Base-by-base conservation (phyloP, 2,113 vertebrate species). In the Centrocercus urophasianus region DNA sequence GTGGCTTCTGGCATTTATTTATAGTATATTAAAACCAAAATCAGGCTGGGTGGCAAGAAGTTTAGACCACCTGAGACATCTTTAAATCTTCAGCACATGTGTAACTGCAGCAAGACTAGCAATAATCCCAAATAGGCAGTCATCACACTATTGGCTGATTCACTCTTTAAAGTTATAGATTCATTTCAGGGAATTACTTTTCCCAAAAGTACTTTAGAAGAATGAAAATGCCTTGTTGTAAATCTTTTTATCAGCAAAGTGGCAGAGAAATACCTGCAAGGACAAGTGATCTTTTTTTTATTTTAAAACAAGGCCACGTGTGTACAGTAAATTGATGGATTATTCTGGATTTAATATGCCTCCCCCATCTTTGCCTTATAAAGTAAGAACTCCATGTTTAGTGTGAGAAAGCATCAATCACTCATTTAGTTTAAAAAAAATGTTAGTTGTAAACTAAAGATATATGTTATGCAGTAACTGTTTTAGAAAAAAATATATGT, bases 11-110 rank as follows among this genome's bases (percentile, higher is more conserved):
- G 83, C 56, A 67, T 67, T 93, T 83, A 89, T 95, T 72, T 93
- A 84, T 93, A 88, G 83, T 64, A 77, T 19, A 87, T 30, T 94
- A 76, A 93, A 93, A 65, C 72, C 61, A 70, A 96, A 95, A 75
- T 90, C 88, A 93, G 47, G n/a, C 54, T 88, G 86, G 64, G 43
- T 96, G 91, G 74, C 89, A 93, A 83, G 40, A 94, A 19, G 72
- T 95, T 90, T 57, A 92, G 89, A 95, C 75, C 87, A 92, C 88
- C 88, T 95, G 90, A 93, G 36, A 92, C 71, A 34, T 71, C 64
- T 96, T 95, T 90, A 96, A 96, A 94, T 95, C 57, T 74, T 90
- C 89, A 89, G 86, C 57, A 89, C 34, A 56, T 76, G 57, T 91
- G 93, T 81, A 95, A 89, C 28, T 85, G 57, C 59, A 80, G 36